Base-by-base conservation (phyloP, 2,888 invertebrate species). In the Cheilosia pagana region DNA sequence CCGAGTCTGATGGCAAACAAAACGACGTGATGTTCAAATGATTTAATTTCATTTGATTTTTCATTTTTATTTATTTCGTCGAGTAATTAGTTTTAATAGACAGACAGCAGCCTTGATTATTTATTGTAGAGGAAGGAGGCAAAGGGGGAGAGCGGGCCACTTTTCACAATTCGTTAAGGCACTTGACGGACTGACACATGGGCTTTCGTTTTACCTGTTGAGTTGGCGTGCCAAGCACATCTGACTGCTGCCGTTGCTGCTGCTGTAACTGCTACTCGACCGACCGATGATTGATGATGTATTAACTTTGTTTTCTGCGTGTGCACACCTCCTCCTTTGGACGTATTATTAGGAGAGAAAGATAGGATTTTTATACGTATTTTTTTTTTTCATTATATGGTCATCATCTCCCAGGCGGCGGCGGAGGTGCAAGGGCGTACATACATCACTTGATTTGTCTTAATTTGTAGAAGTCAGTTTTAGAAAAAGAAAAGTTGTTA, bases 241-340 rank as follows among this genome's bases (percentile, higher is more conserved):
- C 78, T 78, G 62, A 83, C 78, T 79, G 78, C 83, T 39, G 72
- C 55, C 35, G 35, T 35, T 35, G 35, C 35, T 12, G 35, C 31
- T 31, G 31, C 35, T 35, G 35, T 35, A 12, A 60, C 57, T 70
- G 76, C 81, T 70, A 55, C 81, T 79, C 78, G 39, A 39, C 68
- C 78, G 39, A 39, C 68, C 75, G 83, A 85, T 85, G 85, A 85
- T 85, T 85, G 85, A 85, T 85, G 85, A 81, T 81, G 85, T 85
- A 85, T 85, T 85, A 85, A 81, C 85, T 85, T 81, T 85, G 85
- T 79, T 85, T 85, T 85, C 81, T 85, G 85, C 81, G 81, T 85
- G 81, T 81, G 75, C 67, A 85, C 85, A 85, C 85, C 85, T 81
- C 83, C 83, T 83, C 83, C 79, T 83, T 78, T 78, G 78, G 82